Conservation (phyloP, 2,888 invertebrate species). For the Blastobasis lacticolella region DNA sequence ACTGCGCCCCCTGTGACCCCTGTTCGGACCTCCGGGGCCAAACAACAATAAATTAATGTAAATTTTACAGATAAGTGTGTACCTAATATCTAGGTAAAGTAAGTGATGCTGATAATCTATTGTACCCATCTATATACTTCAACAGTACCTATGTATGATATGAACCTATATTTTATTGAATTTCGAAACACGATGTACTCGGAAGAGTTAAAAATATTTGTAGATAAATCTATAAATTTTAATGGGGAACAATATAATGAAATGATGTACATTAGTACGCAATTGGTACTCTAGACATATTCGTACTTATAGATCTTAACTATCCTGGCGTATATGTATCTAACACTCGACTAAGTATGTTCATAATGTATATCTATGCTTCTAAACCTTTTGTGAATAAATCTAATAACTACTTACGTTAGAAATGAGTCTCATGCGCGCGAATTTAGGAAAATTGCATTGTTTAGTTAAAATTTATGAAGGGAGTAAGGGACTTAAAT, state of each 20-base stretch:
- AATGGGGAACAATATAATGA: conserved; percentile 72
- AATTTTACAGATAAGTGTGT: too few relatives aligned
- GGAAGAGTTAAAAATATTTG: conserved; percentile 58
- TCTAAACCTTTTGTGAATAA: conserved; percentile 42
- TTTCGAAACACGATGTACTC: conserved; percentile 24
- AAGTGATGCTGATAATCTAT: too few relatives aligned
- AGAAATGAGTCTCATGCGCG: conserved; percentile 19
- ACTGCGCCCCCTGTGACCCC: too few relatives aligned
- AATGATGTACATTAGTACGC: conserved; percentile 66
- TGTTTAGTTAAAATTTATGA: conserved; percentile 50
- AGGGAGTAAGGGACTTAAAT: conserved; percentile 64
- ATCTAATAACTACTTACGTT: conserved; percentile 19
- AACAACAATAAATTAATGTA: too few relatives aligned
- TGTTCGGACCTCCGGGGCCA: too few relatives aligned
- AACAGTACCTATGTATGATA: too few relatives aligned
- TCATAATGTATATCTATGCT: conserved; percentile 39
- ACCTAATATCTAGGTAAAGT: too few relatives aligned
- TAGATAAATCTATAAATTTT: conserved; percentile 69
- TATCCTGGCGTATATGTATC: conserved; percentile 47
- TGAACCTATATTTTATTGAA: not conserved
- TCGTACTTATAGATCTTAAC: conserved; percentile 63
- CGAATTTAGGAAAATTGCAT: conserved; percentile 44
- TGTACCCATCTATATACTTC: too few relatives aligned
- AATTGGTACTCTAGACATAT: conserved; percentile 70
- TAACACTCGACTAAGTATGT: conserved; percentile 34